Conservation (phyloP, 2,113 vertebrate species). For the Calonectris borealis region DNA sequence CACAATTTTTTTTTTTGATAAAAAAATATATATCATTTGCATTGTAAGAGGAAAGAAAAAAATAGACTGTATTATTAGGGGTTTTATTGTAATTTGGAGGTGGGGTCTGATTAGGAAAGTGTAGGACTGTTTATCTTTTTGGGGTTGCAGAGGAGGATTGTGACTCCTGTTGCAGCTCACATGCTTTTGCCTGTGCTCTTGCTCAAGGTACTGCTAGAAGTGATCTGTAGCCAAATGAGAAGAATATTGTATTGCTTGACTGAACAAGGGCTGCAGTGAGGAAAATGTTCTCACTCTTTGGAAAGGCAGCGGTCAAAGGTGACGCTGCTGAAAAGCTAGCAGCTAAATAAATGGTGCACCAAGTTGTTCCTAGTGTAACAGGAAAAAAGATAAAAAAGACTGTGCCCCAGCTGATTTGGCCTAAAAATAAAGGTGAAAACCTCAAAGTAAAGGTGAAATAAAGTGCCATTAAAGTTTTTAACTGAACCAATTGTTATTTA, state of each 20-base stretch:
- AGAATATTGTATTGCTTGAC: not conserved
- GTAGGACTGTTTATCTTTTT: not conserved
- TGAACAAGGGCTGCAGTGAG: not conserved
- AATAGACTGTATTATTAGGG: not conserved
- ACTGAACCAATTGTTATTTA: not conserved
- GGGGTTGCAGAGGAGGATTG: not conserved
- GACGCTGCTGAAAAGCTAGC: not conserved
- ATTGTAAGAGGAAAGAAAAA: not conserved
- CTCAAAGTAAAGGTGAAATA: not conserved
- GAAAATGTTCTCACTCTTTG: not conserved
- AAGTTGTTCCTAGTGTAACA: not conserved
- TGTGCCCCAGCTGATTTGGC: not conserved
- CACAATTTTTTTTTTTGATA: not conserved
- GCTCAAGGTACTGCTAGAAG: not conserved
- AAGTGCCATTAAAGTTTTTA: not conserved
- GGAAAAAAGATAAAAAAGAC: not conserved
- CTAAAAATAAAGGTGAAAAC: not conserved
- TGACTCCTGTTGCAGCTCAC: not conserved
- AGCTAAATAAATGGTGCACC: not conserved
- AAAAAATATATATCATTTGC: not conserved
- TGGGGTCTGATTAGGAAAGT: not conserved
- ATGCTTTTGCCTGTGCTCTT: not conserved
- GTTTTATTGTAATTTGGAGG: not conserved
- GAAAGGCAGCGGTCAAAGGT: not conserved
- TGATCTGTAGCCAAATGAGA: not conserved